Evolutionary conservation across 2,113 vertebrate genomes (phyloP).

Genomic region (Mellivora capensis): DNA sequence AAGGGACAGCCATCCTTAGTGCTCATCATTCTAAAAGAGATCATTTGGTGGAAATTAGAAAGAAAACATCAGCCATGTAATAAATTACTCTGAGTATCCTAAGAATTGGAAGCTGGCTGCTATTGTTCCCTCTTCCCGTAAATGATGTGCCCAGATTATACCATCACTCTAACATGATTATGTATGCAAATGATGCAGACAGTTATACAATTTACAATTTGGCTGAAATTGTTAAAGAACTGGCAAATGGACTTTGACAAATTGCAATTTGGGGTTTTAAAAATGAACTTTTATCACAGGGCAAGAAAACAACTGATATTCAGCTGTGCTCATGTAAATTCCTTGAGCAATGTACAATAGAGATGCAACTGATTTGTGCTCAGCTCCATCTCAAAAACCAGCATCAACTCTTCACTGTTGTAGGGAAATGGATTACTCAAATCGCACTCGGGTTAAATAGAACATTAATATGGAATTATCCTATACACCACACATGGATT

Average conservation of each 20-base stretch:
- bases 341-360: slow-evolving; percentile 15
- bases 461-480: slow-evolving; percentile 69
- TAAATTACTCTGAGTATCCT: slow-evolving; percentile 72
- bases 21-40: slow-evolving; percentile 73
- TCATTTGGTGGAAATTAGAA: slow-evolving; percentile 77
- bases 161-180: slow-evolving; percentile 77
- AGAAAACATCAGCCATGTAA: slow-evolving; percentile 74
- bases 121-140: slow-evolving; percentile 72
- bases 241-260: slow-evolving; percentile 74
- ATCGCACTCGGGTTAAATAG: slow-evolving; percentile 62
- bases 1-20: slow-evolving; percentile 51
- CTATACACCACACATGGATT: slow-evolving; percentile 54
- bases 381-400: not conserved
- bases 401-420: slow-evolving; percentile 22
- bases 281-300: slow-evolving; percentile 70
- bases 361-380: not conserved
- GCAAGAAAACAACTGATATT: slow-evolving; percentile 54
- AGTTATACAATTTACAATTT: slow-evolving; percentile 74
- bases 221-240: slow-evolving; percentile 74
- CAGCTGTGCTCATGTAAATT: slow-evolving; percentile 60
- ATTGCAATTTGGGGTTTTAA: slow-evolving; percentile 68
- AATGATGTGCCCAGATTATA: slow-evolving; percentile 72
- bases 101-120: slow-evolving; percentile 68
- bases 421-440: slow-evolving; percentile 55
- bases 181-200: slow-evolving; percentile 75